Base-by-base conservation (phyloP, 1,140 invertebrate species). In the Lethocerus indicus region DNA sequence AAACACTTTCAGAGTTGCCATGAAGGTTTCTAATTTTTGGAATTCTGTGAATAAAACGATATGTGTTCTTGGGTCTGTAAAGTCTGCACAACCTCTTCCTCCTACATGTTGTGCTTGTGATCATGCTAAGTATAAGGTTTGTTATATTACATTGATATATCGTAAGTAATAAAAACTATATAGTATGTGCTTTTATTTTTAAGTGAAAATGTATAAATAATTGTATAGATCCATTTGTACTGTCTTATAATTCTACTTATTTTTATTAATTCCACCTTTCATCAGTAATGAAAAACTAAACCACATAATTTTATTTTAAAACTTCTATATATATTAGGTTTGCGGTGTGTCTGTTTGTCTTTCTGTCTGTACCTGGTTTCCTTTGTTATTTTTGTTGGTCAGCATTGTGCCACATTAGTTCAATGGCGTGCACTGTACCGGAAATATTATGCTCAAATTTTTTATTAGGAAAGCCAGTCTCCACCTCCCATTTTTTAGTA, bases 91-190 rank as follows among this genome's bases (percentile, higher is more conserved):
- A 35, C 3, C 27, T 41, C 52, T 56, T 20, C 41, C 56, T 7
- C 60, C 58, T 16, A 57, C 60, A 23, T 94, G 90, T 62, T 92
- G 88, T 62, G 84, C 88, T 39, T 93, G 89, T 62, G 87, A 93
- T 61, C 85, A 90, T 59, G 87, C 87, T 35, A 89, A 89, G 64
- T 92, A 90, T 59, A 82, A 75, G 63, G 84, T 88, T 57, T 44
- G 41, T 51, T 42, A 42, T 46, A 18, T 7, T 20, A 29, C 21
- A 35, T 18, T 1, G 21, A 1, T 12, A 35, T 36, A 46, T 1
- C 21, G 26, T 6, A 26, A 5, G 3, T 5, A 21, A 18, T 41
- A 21, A 2, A 41, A 14, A 24, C 2, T 12, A 5, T 14, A 23
- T 42, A 24, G 3, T 6, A 4, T 24, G n/a, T n/a, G n/a, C n/a